Base-by-base conservation (phyloP, 2,797 vertebrate species). In the Enteromius fasciolatus region DNA sequence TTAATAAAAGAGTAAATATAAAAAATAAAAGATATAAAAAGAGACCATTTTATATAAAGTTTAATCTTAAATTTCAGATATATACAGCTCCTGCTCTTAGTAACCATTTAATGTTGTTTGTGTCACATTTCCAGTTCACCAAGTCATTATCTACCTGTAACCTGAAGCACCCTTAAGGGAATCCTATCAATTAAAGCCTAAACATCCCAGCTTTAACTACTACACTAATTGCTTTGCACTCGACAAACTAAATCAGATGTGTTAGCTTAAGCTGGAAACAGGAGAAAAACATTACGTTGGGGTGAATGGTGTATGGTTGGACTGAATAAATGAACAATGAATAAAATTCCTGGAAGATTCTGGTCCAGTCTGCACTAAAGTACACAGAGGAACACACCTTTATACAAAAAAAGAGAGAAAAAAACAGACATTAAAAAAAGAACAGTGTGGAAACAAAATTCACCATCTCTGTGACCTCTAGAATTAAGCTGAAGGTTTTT, bases 121-220 rank as follows among this genome's bases (percentile, higher is more conserved):
- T 59, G 41, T 23, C 57, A 31, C 20, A 48, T 63, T 63, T 33
- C 18, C 25, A 50, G 31, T 39, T 81, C 28, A 59, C 10, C 1
- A 73, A 61, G 39, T 61, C 17, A 12, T 64, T 64, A 20, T 41
- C 20, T 15, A 28, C 54, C 48, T n/a, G 6, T 33, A 31, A 39
- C 5, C 12, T 81, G 15, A 73, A 50, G 79, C 54, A 63, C 79
- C 10, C 79, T 64, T 81, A 18, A 48, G 54, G 9, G 57, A 50
- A 73, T 17, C 68, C 41, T 48, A 57, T 63, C 25, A 63, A 81
- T 63, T 12, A 5, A 48, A 50, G 41, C 68, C 18, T 64, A 36
- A 81, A 73, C 68, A 80, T 57, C 31, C 20, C 7, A 50, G 41
- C 54, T 81, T 48, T 73, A 73, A 63, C 41, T 50, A 63, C 25